Evolutionary conservation across 2,113 vertebrate genomes (phyloP), one percentile per base, ranked within the genome.

Genomic region (Promerops cafer): DNA sequence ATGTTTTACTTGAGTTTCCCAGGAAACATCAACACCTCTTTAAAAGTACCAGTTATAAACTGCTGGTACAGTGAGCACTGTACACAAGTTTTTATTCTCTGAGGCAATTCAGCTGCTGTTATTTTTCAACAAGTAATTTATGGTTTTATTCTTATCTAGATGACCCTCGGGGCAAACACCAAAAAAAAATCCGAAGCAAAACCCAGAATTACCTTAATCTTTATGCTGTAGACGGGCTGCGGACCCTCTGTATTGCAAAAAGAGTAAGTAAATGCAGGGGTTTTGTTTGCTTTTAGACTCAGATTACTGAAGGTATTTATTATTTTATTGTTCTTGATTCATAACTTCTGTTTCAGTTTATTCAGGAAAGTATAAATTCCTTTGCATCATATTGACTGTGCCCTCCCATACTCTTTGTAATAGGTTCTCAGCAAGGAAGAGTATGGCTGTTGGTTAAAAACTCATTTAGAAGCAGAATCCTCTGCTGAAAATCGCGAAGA

Each of bases 221-320:
- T 47, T 99, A 99, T 13, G 99, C 99, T 14, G 98, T 98, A 40
- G 98, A 99, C 61, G 99, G 99, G 52, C 98, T 99, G 21, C 97
- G 99, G 19, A 99, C 99, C 3, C 97, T 99, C n/a, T 99, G 99
- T 97, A 99, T 99, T 27, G 99, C 99, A 64, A 99, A 99, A 97
- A 98, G 99, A 98, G 99, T 99, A 98, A 98, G 97, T 92, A 65
- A 59, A 53, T 40, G 39, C 26, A 26, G 12, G 23, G 13, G 80
- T 49, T 28, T 20, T 23, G 27, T 71, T 89, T 54, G 70, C 53
- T 88, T 90, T 95, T 81, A 83, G n/a, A n/a, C n/a, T n/a, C n/a
- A 72, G 79, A 79, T 84, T 89, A 72, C 80, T 87, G 78, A 85
- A 70, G 53, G 11, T 85, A 77, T 83, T 89, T 93, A 74, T 93